Percentiles rank a stretch among this genome's conserved stretches.
Evolutionary conservation across 2,113 vertebrate species (phyloP).

Genomic region (Silurus glanis): DNA sequence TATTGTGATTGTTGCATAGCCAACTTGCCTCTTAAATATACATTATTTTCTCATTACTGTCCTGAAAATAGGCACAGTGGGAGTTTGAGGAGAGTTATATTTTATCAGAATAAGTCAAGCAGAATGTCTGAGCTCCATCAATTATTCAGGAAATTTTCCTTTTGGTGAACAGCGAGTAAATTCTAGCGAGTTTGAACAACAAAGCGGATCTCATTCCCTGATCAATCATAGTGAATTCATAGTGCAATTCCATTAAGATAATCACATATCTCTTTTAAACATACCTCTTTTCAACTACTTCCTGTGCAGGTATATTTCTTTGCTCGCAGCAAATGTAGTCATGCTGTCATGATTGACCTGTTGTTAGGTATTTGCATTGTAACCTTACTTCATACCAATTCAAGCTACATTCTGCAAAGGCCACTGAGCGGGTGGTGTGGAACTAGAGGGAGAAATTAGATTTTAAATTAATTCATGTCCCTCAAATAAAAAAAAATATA

Average conservation of each 20-base stretch:
- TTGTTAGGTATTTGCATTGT: constrained; percentile 38
- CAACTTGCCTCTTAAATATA: not conserved
- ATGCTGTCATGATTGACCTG: constrained; percentile 22
- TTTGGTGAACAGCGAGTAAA: not conserved
- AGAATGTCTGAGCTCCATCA: constrained; percentile 14
- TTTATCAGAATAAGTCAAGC: constrained; percentile 8
- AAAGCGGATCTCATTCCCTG: constrained; percentile 23
- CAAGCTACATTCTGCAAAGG: constrained; percentile 33
- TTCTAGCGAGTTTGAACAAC: constrained; percentile 26
- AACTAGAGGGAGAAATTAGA: constrained; percentile 46
- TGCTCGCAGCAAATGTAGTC: not conserved
- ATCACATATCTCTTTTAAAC: constrained; percentile 12
- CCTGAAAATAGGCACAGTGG: not conserved
- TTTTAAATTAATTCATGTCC: constrained; percentile 56
- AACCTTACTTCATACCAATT: constrained; percentile 28
- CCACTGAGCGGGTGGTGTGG: constrained; percentile 19
- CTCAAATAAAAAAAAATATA: constrained; percentile 3
- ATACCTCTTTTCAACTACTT: constrained; percentile 4
- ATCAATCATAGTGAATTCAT: constrained; percentile 7
- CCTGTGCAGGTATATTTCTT: not conserved
- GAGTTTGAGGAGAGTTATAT: not conserved
- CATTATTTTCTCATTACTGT: not conserved
- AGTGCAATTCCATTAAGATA: constrained; percentile 4
- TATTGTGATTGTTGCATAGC: not conserved
- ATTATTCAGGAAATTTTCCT: not conserved